A percentile compares a stretch with the other conserved stretches of the same genome.
phyloP scores from a whole-genome alignment of 2,888 invertebrate genomes.

The Prosopocoilus inquinatus region DNA sequence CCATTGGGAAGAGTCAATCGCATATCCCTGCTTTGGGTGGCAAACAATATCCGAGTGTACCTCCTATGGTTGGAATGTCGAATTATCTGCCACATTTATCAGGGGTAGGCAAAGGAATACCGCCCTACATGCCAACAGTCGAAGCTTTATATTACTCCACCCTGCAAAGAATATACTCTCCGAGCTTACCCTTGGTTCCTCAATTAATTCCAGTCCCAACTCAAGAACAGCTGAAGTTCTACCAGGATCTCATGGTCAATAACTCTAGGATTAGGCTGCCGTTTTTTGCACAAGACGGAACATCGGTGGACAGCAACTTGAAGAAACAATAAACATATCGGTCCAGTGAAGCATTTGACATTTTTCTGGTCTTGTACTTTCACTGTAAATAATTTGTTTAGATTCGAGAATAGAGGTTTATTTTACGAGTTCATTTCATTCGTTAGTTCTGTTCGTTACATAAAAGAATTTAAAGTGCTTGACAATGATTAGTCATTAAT shows the following conservation, averaged over 20 bases:
- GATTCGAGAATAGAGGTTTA: not conserved
- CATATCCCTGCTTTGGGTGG: too few relatives aligned
- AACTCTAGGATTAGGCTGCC: constrained; percentile 40
- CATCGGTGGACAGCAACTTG: not conserved
- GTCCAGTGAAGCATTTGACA: not conserved
- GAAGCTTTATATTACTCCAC: constrained; percentile 52
- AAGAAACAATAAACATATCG: constrained; percentile 5
- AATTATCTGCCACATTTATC: too few relatives aligned
- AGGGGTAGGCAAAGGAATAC: constrained; percentile 33
- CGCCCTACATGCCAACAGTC: constrained; percentile 44
- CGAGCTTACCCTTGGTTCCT: constrained; percentile 24
- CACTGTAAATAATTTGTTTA: not conserved
- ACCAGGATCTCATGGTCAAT: constrained; percentile 54
- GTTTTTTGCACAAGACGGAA: constrained; percentile 26
- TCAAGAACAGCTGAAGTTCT: constrained; percentile 55
- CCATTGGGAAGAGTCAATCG: too few relatives aligned
- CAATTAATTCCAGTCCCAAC: constrained; percentile 47
- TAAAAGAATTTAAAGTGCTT: too few relatives aligned
- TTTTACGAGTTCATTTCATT: too few relatives aligned
- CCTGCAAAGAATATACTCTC: constrained; percentile 51
- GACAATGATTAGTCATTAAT: too few relatives aligned
- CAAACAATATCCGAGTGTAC: too few relatives aligned
- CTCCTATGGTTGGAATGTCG: too few relatives aligned
- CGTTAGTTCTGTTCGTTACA: too few relatives aligned
- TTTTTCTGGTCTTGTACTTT: not conserved